phyloP scores from a whole-genome alignment of 1,140 invertebrate species.

The Bombus waltoni region DNA sequence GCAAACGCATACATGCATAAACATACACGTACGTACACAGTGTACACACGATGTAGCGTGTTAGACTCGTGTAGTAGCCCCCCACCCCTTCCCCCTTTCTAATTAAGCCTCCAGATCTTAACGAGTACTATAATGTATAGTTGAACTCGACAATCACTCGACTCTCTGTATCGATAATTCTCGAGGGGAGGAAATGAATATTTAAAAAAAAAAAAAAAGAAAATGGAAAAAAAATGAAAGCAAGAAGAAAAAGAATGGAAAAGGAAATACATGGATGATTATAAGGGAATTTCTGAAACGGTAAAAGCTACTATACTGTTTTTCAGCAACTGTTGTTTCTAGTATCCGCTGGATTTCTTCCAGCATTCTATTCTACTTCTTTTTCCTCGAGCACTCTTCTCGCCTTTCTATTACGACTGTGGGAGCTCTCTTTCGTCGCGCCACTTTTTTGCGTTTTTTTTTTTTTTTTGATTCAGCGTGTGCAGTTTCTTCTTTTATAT shows the following conservation, averaged over 20 bases:
- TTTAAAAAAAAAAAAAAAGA: not conserved
- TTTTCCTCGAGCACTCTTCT: not conserved
- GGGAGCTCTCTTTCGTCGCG: constrained; percentile 1
- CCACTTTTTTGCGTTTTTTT: not conserved
- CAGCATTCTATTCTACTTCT: not conserved
- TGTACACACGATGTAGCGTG: constrained; percentile 58
- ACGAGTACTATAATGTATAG: constrained; percentile 71
- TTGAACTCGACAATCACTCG: constrained; percentile 81
- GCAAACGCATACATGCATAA: not conserved
- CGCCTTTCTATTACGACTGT: not conserved
- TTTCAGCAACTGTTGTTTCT: not conserved
- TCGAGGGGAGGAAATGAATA: constrained; percentile 20
- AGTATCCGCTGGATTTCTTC: not conserved
- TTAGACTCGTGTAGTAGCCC: constrained; percentile 72
- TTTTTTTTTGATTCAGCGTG: not conserved
- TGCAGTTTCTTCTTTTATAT: not conserved
- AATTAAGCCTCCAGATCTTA: constrained; percentile 66
- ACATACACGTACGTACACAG: not conserved
- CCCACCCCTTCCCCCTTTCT: constrained; percentile 63
- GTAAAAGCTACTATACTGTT: constrained; percentile 61
- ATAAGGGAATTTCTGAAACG: constrained; percentile 64
- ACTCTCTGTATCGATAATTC: constrained; percentile 76
- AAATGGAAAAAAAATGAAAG: not conserved
- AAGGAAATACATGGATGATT: not conserved
- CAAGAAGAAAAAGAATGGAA: constrained; percentile 18